Evolutionary conservation across 2,888 invertebrate species (phyloP).

Genomic region (Drosophila picticornis): DNA sequence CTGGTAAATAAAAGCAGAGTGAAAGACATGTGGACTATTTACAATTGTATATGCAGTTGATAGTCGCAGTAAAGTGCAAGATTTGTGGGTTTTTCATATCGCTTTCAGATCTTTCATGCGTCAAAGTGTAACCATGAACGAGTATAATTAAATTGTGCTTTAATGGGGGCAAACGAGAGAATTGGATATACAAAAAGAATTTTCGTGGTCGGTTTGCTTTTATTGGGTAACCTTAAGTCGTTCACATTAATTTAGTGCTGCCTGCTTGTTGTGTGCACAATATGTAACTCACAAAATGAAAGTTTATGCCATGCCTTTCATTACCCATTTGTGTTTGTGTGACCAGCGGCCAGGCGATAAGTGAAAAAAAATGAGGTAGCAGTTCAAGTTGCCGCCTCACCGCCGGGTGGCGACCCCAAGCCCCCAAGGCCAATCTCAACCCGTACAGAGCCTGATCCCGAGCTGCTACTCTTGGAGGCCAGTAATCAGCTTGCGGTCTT

Average conservation of each 20-base stretch:
- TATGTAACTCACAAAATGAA: constrained; percentile 62
- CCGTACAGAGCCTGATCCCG: neutral
- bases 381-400: constrained; percentile 36
- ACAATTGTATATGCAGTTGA: neutral
- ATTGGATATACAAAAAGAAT: neutral
- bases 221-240: neutral
- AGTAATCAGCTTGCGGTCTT: constrained; percentile 66
- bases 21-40: neutral
- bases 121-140: neutral
- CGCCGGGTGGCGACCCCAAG: constrained; percentile 2
- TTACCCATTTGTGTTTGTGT: constrained; percentile 59
- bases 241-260: neutral
- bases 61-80: neutral
- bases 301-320: constrained; percentile 73
- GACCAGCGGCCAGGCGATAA: constrained; percentile 74
- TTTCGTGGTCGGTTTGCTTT: neutral
- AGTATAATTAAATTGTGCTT: neutral
- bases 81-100: neutral
- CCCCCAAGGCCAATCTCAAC: neutral
- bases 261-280: constrained; percentile 8
- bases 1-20: constrained; percentile 7
- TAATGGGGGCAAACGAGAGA: neutral
- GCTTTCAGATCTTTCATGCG: neutral
- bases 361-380: constrained; percentile 74
- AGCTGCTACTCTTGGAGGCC: neutral